A percentile compares a stretch with the other conserved stretches of the same genome.
Conservation (phyloP, 1,140 invertebrate genomes). For the Branchinecta lynchi region DNA sequence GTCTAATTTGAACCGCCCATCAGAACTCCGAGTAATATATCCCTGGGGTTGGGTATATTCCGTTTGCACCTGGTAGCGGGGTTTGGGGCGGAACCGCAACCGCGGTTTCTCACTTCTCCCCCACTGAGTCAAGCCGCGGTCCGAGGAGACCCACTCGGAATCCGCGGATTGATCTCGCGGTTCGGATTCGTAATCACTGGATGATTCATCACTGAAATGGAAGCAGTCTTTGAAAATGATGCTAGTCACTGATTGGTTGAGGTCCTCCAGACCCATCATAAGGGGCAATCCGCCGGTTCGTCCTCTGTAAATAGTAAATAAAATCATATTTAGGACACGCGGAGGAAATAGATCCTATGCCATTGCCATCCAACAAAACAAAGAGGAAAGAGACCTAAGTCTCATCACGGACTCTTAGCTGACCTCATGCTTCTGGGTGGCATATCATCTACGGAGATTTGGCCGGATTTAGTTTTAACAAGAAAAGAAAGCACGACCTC, state of each 20-base stretch:
- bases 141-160: not conserved
- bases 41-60: constrained; percentile 32
- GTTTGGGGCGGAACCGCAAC: not conserved
- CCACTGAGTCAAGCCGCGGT: not conserved
- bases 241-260: constrained; percentile 3
- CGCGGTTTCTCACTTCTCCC: not conserved
- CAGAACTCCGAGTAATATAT: constrained; percentile 50
- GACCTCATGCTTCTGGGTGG: too few relatives aligned
- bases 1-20: constrained; percentile 53
- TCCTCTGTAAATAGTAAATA: constrained; percentile 19
- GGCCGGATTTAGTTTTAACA: too few relatives aligned
- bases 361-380: too few relatives aligned
- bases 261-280: constrained; percentile 15
- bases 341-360: too few relatives aligned
- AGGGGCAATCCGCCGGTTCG: constrained; percentile 20
- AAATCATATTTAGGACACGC: not conserved
- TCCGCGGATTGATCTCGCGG: not conserved
- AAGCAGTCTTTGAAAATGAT: constrained; percentile 7
- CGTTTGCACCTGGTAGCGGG: constrained; percentile 18
- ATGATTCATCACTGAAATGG: not conserved
- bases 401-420: too few relatives aligned
- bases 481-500: too few relatives aligned
- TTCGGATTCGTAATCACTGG: not conserved
- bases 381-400: too few relatives aligned
- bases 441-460: too few relatives aligned